phyloP scores from a whole-genome alignment of 2,888 invertebrate genomes.

The Phengaris alcon region DNA sequence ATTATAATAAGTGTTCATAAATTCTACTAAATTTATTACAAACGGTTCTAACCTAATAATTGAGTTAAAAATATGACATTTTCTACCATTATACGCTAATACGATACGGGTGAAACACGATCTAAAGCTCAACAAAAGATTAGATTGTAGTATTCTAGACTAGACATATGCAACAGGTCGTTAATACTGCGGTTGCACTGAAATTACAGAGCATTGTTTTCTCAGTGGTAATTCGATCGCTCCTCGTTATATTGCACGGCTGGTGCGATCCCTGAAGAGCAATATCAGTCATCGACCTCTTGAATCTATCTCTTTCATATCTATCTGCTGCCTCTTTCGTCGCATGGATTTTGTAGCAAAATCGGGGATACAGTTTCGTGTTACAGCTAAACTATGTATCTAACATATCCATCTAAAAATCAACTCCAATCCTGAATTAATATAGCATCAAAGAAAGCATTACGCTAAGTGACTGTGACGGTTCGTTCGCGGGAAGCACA shows the following conservation, averaged over 20 bases:
- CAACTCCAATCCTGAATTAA: too few relatives aligned
- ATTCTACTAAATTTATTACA: neutral
- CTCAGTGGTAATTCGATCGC: conserved; percentile 61
- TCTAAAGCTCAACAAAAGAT: conserved; percentile 30
- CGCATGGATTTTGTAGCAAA: too few relatives aligned
- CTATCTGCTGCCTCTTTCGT: neutral
- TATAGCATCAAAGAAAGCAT: too few relatives aligned
- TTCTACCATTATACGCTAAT: conserved; percentile 1
- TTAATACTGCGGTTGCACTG: conserved; percentile 62
- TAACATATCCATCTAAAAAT: too few relatives aligned
- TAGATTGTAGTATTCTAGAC: conserved; percentile 38
- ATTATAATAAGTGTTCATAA: neutral
- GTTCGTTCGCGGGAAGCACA: too few relatives aligned
- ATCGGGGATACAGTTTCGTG: too few relatives aligned
- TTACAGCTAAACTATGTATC: too few relatives aligned
- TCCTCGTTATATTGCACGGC: conserved; percentile 41
- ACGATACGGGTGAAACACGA: neutral
- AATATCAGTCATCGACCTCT: neutral
- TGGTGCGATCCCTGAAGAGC: neutral
- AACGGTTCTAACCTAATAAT: neutral
- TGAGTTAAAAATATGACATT: neutral
- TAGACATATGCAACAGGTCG: conserved; percentile 55
- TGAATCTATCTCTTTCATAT: neutral
- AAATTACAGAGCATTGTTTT: conserved; percentile 67
- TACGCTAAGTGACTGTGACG: too few relatives aligned